phyloP scores from a whole-genome alignment of 2,113 vertebrate species.

The Clarias gariepinus region DNA sequence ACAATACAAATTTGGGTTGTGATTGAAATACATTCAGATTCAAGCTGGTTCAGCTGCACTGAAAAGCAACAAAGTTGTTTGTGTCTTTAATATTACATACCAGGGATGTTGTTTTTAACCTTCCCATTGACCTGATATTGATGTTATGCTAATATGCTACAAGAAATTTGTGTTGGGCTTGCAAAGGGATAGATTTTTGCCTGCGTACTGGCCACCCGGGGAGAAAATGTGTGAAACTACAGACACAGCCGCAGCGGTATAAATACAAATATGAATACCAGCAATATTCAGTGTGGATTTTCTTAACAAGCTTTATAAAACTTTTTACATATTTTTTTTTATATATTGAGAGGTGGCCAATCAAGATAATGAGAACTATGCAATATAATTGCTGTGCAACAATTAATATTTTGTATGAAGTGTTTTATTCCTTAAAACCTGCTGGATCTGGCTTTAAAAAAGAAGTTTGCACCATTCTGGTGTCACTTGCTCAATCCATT shows the following conservation, averaged over 20 bases:
- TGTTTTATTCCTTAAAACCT: too few relatives aligned
- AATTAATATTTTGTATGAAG: too few relatives aligned
- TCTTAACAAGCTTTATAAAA: background rate
- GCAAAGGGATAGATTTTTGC: background rate
- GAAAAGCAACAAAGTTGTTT: background rate
- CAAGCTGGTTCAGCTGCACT: slow-evolving; percentile 15
- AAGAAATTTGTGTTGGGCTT: slow-evolving; percentile 4
- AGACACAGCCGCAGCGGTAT: background rate
- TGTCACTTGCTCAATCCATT: too few relatives aligned
- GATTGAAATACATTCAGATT: background rate
- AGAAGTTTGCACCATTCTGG: too few relatives aligned
- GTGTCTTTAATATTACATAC: slow-evolving; percentile 24
- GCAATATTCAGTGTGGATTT: background rate
- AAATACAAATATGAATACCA: background rate
- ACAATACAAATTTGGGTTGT: background rate
- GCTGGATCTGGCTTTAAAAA: too few relatives aligned
- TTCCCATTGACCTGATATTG: slow-evolving; percentile 29
- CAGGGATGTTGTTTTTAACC: slow-evolving; percentile 41
- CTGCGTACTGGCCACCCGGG: background rate
- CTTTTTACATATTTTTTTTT: background rate
- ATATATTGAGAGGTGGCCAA: too few relatives aligned
- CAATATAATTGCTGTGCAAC: too few relatives aligned
- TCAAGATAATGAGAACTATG: too few relatives aligned
- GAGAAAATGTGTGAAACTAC: background rate
- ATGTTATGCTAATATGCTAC: slow-evolving; percentile 25